Evolutionary conservation across 2,888 invertebrate genomes (phyloP), one percentile per base, ranked within the genome.

Genomic region (Serrognathus titanus): DNA sequence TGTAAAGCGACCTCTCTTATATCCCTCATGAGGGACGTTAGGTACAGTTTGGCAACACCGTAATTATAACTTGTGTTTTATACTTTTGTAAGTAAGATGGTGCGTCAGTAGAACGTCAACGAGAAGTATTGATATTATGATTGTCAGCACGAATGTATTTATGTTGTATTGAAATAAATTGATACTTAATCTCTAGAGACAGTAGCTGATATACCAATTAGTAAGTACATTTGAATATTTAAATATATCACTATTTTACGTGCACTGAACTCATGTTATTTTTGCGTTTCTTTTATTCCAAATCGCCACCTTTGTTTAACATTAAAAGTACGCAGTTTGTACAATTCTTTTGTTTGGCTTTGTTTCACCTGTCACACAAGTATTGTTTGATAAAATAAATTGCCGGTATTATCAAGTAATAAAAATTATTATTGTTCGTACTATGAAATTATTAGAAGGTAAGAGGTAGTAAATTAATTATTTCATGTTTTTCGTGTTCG

Each of bases 41-140:
- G 4, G 7, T 31, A 7, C 24, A 31, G 6, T 7, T 31, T 31
- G 24, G 24, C 24, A 31, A 31, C 24, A 7, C 6, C 6, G 24
- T 6, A 31, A 31, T 31, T 7, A 2, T 6, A 6, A 31, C 24
- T 5, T 1, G 1, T 31, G 24, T 31, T 31, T 40, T 5, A 12
- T 8, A 40, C 8, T 40, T 12, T 6, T 31, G n/a, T 4, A 48
- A 2, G 9, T 24, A 35, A 57, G 56, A 41, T 20, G 56, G 51
- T 48, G 56, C 52, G 38, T 36, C 12, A 36, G 31, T 13, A n/a
- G 12, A 45, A 52, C 51, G 52, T 52, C 51, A 52, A 57, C 52
- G 52, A 57, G 36, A 40, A 57, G 56, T 57, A 57, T 57, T 52
- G 56, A 57, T 51, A 48, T 57, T 57, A 57, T 57, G 56, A 52